These are phyloP conservation scores for Ailuropoda melanoleuca DNA, from an alignment of 2,113 vertebrate genomes.

Conservation along the genomic window DNA sequence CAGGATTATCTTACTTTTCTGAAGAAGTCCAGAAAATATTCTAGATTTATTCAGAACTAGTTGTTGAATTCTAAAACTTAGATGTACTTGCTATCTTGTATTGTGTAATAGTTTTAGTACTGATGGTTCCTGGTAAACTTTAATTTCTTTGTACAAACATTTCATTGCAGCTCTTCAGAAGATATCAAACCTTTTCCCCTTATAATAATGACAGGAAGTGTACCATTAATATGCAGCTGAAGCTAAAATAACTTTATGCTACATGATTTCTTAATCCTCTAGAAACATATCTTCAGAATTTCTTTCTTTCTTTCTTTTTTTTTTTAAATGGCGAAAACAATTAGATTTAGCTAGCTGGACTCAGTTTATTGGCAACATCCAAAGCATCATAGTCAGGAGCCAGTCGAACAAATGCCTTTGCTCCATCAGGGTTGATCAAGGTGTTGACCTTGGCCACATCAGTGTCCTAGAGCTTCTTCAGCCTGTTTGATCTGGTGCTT, in stretches of 20 bases:
- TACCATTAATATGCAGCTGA: neutral
- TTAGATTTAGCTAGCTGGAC: neutral
- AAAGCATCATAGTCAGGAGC: neutral
- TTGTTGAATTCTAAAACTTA: conserved; percentile 38
- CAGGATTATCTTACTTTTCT: neutral
- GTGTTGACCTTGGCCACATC: neutral
- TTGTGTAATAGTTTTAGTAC: neutral
- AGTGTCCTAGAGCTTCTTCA: neutral
- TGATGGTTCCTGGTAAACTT: neutral
- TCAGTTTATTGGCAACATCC: neutral
- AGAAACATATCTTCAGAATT: neutral
- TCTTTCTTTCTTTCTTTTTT: conserved; percentile 5
- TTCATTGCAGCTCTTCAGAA: neutral
- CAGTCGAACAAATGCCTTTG: neutral
- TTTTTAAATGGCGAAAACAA: neutral
- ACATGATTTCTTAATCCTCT: conserved; percentile 28
- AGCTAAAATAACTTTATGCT: neutral
- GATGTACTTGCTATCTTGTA: neutral
- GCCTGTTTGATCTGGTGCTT: neutral
- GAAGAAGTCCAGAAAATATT: neutral
- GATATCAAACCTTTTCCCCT: neutral
- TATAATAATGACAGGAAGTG: neutral
- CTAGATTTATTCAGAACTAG: conserved; percentile 8
- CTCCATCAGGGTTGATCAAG: neutral
- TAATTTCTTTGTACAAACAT: neutral